phyloP scores from a whole-genome alignment of 2,113 vertebrate genomes.

The Arenaria interpres region DNA sequence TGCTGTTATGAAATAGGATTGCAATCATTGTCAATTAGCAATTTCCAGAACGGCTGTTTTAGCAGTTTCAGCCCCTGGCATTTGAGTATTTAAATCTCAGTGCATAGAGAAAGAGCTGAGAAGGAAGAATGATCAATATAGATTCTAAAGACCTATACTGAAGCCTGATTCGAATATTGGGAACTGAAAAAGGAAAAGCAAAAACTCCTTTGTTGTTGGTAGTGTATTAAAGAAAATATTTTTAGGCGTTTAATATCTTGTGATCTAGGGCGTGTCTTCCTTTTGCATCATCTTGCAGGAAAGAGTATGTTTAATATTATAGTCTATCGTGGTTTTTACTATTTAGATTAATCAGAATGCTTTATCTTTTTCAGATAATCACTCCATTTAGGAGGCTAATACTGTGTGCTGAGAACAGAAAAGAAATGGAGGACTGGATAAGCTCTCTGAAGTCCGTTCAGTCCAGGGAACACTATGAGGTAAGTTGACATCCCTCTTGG shows the following conservation, averaged over 20 bases:
- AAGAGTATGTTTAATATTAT: not conserved
- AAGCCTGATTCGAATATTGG: not conserved
- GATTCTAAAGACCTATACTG: not conserved
- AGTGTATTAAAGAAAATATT: not conserved
- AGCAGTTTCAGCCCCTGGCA: not conserved
- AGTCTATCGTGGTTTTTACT: not conserved
- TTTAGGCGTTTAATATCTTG: not conserved
- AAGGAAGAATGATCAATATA: not conserved
- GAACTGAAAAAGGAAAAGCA: not conserved
- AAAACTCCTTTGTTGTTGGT: not conserved
- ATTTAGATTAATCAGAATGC: not conserved
- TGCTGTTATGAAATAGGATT: conserved; percentile 35
- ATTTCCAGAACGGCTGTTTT: not conserved
- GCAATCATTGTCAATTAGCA: conserved; percentile 20
- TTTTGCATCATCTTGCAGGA: not conserved
- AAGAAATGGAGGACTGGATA: conserved; percentile 96
- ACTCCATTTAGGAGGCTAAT: conserved; percentile 90
- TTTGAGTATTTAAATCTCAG: not conserved
- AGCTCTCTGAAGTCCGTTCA: conserved; percentile 91
- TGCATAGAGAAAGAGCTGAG: not conserved
- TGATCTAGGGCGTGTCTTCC: not conserved
- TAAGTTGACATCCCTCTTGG: conserved; percentile 65
- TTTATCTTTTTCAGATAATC: conserved; percentile 82
- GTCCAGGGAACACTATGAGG: conserved; percentile 96
- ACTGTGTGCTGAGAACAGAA: conserved; percentile 90